Evolutionary conservation across 2,888 invertebrate genomes (phyloP), one percentile per base, ranked within the genome.

Genomic region (Hypselothyrea guttata): DNA sequence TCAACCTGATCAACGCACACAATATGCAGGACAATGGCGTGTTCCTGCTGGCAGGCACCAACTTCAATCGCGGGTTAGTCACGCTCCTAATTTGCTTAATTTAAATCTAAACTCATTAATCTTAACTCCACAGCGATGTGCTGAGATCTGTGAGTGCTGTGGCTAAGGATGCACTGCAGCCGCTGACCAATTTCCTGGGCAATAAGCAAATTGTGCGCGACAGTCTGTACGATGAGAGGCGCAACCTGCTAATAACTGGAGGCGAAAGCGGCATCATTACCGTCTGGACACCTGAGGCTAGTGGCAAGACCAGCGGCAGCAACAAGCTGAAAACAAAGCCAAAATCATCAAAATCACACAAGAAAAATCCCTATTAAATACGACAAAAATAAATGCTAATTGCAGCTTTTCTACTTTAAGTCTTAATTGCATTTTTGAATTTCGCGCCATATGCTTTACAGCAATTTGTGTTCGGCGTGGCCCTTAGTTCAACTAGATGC

Each of bases 181-280:
- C 93, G 0, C 81, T 88, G 62, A 91, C 92, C 1, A 90, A 92
- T 84, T 93, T 94, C 73, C 71, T 85, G 4, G 91, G 90, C 13
- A 96, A 95, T 87, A 93, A 92, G 60, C 95, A 96, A 89, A 91
- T 93, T 9, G 93, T 95, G 1, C 91, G 95, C n/a, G 92, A 93
- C 57, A 94, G 94, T 86, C 92, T 93, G 89, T 93, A 92, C 71
- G 91, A 94, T 77, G 84, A 90, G 56, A 91, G 93, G 93, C 91
- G 90, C 18, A 92, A 93, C 68, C 64, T 92, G 13, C 87, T 95
- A 41, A 86, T 95, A 61, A 95, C 95, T 7, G 93, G 93, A 13
- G 95, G 95, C 2, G 95, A 96, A 90, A 89, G 91, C n/a, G 94
- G 94, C 9, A 89, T 93, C 35, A 77, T 95, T 8, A 92, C 92